These are phyloP conservation scores for Acrobasis consociella DNA, from an alignment of 2,888 invertebrate genomes.

Conservation along the genomic window DNA sequence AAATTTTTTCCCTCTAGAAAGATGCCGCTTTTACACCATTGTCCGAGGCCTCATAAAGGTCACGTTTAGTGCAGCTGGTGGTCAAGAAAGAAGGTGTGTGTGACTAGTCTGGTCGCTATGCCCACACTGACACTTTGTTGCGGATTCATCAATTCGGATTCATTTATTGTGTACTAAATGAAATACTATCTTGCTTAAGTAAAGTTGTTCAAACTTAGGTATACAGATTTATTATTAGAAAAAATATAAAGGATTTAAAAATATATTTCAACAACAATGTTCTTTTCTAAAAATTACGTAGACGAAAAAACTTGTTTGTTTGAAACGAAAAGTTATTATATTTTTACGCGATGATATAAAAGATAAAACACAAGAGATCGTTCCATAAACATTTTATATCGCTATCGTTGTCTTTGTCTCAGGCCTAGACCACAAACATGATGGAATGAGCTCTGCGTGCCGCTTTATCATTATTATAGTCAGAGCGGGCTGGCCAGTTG, in stretches of 20 bases:
- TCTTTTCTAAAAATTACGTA: not conserved
- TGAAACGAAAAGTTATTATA: not conserved
- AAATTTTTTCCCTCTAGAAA: no score
- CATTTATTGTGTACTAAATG: no score
- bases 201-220: no score
- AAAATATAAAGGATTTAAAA: not conserved
- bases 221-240: no score
- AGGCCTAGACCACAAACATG: conserved; percentile 12
- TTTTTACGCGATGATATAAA: conserved; percentile 1
- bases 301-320: not conserved
- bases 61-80: no score
- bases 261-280: not conserved
- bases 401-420: conserved; percentile 11
- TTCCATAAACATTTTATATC: conserved; percentile 15
- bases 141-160: no score
- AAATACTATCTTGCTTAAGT: no score
- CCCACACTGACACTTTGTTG: no score
- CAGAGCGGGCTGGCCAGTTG: conserved; percentile 4
- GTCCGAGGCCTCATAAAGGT: no score
- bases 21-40: no score
- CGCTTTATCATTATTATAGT: conserved; percentile 23
- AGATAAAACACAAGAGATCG: conserved; percentile 1
- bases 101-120: no score
- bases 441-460: conserved; percentile 12
- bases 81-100: no score